Percentiles rank a stretch among this genome's conserved stretches.
Evolutionary conservation across 2,888 invertebrate species (phyloP).

Genomic region (Hemistola chrysoprasaria): DNA sequence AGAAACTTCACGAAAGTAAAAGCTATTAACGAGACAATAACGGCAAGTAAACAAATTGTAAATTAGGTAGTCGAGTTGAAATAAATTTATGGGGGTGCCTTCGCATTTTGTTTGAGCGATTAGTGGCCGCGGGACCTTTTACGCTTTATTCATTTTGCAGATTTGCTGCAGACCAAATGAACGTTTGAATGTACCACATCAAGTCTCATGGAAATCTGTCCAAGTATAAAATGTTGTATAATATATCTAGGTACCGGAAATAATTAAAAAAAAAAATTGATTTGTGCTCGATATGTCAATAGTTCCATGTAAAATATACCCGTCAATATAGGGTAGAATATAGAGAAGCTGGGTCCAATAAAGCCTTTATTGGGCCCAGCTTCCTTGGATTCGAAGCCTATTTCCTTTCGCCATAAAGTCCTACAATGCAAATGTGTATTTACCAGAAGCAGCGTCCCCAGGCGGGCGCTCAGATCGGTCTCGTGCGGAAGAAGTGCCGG

Average conservation of each 20-base stretch:
- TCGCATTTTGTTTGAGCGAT: slow-evolving; percentile 30
- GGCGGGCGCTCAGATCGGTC: slow-evolving; percentile 72
- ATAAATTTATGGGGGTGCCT: slow-evolving; percentile 32
- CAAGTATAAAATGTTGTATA: too few relatives aligned
- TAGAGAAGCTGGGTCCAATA: too few relatives aligned
- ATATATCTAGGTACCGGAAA: too few relatives aligned
- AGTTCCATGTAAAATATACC: too few relatives aligned
- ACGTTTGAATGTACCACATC: too few relatives aligned
- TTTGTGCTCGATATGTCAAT: too few relatives aligned
- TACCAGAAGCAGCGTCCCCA: slow-evolving; percentile 65
- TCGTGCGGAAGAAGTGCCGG: slow-evolving; percentile 71
- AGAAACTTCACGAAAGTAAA: slow-evolving; percentile 41
- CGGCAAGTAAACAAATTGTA: slow-evolving; percentile 35
- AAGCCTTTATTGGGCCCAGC: too few relatives aligned
- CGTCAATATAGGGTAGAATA: too few relatives aligned
- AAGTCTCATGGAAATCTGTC: too few relatives aligned
- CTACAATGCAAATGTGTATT: slow-evolving; percentile 4
- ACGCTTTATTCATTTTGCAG: slow-evolving; percentile 7
- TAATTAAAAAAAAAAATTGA: too few relatives aligned
- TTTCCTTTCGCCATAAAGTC: too few relatives aligned
- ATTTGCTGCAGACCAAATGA: not conserved
- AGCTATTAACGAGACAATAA: slow-evolving; percentile 44
- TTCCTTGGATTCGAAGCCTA: too few relatives aligned
- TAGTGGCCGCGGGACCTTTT: slow-evolving; percentile 15
- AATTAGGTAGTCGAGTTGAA: slow-evolving; percentile 35